Base-by-base conservation (phyloP, 2,888 invertebrate genomes). In the Sarcophaga subvicina region DNA sequence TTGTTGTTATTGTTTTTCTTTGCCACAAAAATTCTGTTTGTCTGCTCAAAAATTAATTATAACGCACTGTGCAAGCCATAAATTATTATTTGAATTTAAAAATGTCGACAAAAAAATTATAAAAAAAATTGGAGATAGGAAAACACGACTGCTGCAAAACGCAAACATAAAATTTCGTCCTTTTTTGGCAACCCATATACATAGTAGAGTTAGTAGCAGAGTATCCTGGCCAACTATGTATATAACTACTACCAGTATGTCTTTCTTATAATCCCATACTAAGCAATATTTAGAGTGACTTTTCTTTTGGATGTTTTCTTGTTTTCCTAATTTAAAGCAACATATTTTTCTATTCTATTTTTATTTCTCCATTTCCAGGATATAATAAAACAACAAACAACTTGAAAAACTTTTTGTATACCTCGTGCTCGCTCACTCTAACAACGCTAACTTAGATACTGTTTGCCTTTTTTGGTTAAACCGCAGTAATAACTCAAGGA, bases 401-500 rank as follows among this genome's bases (percentile, higher is more conserved):
- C 17, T 54, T 54, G 54, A 54, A 54, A 17, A 54, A 54, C 72
- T 69, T 86, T 80, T 71, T 54, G 17, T 27, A 70, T 37, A 37
- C 10, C 20, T 27, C n/a, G 37, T 63, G 10, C 60, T 27, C 20
- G 25, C 60, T 66, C 37, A 10, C 37, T 10, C 37, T 37, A 37
- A 10, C 37, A 80, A 17, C 54, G 54, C 17, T 54, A 54, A 14
- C 54, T 54, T 12, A 17, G 4, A 54, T 54, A 17, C 54, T 54
- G 64, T 45, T 78, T 80, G 75, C 17, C 17, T 76, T 54, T 37
- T 76, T 82, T 67, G 64, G 78, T 60, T 78, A 84, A 83, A 86
- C 84, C 81, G 88, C 88, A 88, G 86, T 88, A 86, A 88, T 88
- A 87, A 86, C 79, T 86, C 86, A 88, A 85, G 69, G 78, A 80